A percentile compares a stretch with the other conserved stretches of the same genome.
These are phyloP conservation scores for Phainopepla nitens DNA, from an alignment of 2,113 vertebrate species.

Conservation along the genomic window DNA sequence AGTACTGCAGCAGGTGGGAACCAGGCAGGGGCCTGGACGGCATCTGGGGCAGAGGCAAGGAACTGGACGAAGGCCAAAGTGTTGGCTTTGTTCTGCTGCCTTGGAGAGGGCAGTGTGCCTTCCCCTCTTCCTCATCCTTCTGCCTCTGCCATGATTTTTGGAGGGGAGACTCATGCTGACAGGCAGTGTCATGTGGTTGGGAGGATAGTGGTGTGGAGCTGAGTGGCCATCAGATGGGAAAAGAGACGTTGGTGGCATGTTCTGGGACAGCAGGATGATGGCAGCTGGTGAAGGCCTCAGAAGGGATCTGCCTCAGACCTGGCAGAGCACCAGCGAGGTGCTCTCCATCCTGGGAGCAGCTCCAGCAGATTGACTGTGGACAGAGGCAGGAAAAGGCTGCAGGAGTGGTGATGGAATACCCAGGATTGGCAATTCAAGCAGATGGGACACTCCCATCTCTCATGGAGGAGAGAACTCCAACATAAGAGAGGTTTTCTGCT, in stretches of 20 bases:
- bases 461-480: background rate
- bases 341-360: background rate
- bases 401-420: background rate
- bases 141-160: background rate
- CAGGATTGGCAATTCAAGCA: background rate
- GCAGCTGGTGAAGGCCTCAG: background rate
- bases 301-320: background rate
- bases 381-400: background rate
- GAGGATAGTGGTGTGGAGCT: background rate
- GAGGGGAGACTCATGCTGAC: background rate
- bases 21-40: background rate
- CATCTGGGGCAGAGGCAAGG: background rate
- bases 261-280: fast-evolving
- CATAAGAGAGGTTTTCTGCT: background rate
- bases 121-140: background rate
- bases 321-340: background rate
- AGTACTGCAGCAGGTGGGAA: constrained; percentile 9
- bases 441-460: background rate
- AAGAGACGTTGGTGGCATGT: background rate
- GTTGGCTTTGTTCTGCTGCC: background rate
- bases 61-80: background rate
- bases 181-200: background rate
- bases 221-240: fast-evolving
- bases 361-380: background rate
- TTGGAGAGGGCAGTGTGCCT: background rate